Conservation (phyloP, 2,888 invertebrate genomes). For the Serripes groenlandicus region DNA sequence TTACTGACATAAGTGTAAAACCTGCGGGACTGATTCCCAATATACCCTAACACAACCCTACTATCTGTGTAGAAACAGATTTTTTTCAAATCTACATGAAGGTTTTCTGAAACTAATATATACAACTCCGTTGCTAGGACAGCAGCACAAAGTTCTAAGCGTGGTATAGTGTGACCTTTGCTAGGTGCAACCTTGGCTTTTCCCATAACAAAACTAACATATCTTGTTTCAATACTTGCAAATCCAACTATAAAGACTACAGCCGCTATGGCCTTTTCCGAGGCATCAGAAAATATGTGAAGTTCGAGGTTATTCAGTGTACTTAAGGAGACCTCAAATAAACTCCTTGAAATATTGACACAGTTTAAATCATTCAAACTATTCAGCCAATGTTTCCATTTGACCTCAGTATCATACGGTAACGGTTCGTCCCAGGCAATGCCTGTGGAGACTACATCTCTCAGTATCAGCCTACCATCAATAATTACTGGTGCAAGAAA, state of each 20-base stretch:
- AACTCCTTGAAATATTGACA: conserved; percentile 41
- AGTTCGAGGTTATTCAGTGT: conserved; percentile 11
- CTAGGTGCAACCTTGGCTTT: conserved; percentile 61
- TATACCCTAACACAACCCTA: conserved; percentile 32
- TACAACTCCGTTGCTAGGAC: conserved; percentile 50
- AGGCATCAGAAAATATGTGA: conserved; percentile 68
- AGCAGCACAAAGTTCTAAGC: conserved; percentile 24
- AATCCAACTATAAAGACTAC: conserved; percentile 50
- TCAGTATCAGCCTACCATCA: too few relatives aligned
- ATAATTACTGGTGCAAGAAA: too few relatives aligned
- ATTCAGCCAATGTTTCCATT: conserved; percentile 52
- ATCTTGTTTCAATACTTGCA: neutral
- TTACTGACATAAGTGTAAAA: conserved; percentile 61
- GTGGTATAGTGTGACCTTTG: conserved; percentile 52
- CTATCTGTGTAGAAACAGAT: conserved; percentile 48
- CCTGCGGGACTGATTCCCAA: conserved; percentile 39
- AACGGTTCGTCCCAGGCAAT: conserved; percentile 5
- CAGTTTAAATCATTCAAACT: conserved; percentile 35
- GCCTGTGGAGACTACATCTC: conserved; percentile 32
- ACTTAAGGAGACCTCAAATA: neutral
- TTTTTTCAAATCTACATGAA: conserved; percentile 13
- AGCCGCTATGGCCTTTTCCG: conserved; percentile 63
- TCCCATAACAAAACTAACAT: conserved; percentile 53
- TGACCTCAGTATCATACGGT: conserved; percentile 3
- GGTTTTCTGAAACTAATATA: conserved; percentile 26